Evolutionary conservation across 2,797 vertebrate species (phyloP).

Genomic region (Poecilia wingei): DNA sequence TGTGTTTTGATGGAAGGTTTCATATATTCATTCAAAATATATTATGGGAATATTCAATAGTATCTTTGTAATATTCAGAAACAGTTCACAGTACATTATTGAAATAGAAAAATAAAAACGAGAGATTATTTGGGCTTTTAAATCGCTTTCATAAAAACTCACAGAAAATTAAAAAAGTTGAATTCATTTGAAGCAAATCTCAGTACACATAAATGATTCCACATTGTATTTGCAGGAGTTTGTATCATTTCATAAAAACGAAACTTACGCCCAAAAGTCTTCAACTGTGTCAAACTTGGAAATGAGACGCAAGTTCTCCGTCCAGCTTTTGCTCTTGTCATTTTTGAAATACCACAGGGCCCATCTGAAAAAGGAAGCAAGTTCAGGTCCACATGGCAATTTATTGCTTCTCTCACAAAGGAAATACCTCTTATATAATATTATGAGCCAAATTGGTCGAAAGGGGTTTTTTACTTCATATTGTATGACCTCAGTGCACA

Average conservation of each 20-base stretch:
- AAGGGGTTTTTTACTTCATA: neutral
- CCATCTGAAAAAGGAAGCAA: slow-evolving; percentile 73
- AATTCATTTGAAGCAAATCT: neutral
- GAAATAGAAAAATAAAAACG: neutral
- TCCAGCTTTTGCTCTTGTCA: slow-evolving; percentile 88
- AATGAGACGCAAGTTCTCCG: slow-evolving; percentile 86
- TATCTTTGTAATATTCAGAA: neutral
- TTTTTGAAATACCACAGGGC: slow-evolving; percentile 89
- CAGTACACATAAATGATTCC: neutral
- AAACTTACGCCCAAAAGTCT: slow-evolving; percentile 88
- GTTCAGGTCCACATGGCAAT: neutral
- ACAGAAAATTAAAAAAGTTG: neutral
- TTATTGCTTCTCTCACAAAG: neutral
- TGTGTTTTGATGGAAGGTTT: neutral
- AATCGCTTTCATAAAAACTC: neutral
- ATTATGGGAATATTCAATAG: neutral
- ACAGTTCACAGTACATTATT: neutral
- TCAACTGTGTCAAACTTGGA: slow-evolving; percentile 88
- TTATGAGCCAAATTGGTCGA: neutral
- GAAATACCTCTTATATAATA: neutral
- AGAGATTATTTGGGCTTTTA: neutral
- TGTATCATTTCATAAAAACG: neutral
- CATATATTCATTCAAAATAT: neutral
- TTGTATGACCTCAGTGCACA: slow-evolving; percentile 23
- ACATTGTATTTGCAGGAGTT: neutral